Conservation (phyloP, 2,797 vertebrate species). For the Lepus townsendii region DNA sequence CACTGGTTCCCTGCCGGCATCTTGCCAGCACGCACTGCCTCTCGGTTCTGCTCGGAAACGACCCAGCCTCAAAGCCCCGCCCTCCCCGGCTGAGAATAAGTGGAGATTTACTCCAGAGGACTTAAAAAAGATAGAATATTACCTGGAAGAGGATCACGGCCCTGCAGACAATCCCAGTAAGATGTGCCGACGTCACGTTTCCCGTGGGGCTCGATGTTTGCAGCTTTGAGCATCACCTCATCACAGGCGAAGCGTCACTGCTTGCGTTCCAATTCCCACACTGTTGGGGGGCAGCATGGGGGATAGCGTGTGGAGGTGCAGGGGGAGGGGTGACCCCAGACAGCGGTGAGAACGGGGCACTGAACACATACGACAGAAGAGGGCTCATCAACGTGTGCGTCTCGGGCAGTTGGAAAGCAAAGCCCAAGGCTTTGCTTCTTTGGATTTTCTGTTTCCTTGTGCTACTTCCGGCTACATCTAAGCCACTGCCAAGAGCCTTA, state of each 20-base stretch:
- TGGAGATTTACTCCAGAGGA: constrained; percentile 94
- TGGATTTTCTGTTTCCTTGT: not conserved
- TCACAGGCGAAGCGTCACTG: constrained; percentile 1
- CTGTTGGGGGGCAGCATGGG: not conserved
- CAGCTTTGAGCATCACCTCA: constrained; percentile 4
- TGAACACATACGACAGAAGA: not conserved
- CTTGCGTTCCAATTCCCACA: constrained; percentile 22
- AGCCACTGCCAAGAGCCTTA: not conserved
- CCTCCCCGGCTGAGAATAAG: constrained; percentile 88
- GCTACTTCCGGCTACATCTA: not conserved
- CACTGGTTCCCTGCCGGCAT: constrained; percentile 91
- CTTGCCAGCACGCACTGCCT: constrained; percentile 87
- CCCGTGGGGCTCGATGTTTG: not conserved
- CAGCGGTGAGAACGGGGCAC: not conserved
- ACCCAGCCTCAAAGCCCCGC: constrained; percentile 49
- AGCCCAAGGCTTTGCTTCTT: not conserved
- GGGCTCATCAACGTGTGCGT: not conserved
- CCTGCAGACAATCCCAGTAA: constrained; percentile 92
- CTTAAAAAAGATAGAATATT: constrained; percentile 91
- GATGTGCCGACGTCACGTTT: constrained; percentile 68
- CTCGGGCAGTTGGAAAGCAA: not conserved
- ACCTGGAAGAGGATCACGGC: constrained; percentile 91
- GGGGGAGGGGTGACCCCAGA: not conserved
- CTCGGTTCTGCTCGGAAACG: constrained; percentile 83
- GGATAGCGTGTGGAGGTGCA: not conserved